phyloP scores from a whole-genome alignment of 2,113 vertebrate species.

The Phoenicopterus ruber region DNA sequence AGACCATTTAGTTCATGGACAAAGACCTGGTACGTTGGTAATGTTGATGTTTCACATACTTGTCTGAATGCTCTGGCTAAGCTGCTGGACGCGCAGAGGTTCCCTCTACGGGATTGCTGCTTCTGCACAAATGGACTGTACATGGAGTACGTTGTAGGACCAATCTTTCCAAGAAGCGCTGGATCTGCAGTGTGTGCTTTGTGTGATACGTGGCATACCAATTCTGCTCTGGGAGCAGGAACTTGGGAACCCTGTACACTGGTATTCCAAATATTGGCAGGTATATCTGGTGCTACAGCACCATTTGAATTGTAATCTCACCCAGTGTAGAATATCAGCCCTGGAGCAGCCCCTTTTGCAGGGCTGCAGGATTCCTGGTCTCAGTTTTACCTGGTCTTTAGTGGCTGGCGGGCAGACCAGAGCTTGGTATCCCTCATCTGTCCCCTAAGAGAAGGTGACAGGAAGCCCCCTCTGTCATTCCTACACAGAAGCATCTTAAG shows the following conservation, averaged over 20 bases:
- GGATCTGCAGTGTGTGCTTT: neutral
- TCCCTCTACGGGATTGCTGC: neutral
- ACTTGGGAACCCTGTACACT: neutral
- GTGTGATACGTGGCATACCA: no score
- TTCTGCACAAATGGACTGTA: neutral
- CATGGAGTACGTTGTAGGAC: no score
- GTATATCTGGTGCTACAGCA: neutral
- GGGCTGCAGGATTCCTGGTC: neutral
- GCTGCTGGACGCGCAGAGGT: neutral
- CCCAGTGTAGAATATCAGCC: neutral
- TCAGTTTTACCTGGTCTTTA: neutral
- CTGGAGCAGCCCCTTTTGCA: neutral
- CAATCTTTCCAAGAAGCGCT: neutral
- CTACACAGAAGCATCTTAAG: neutral
- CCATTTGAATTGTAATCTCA: neutral
- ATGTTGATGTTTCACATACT: neutral
- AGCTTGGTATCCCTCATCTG: neutral
- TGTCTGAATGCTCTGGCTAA: neutral
- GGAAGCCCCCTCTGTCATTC: neutral
- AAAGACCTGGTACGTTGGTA: neutral
- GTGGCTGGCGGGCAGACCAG: neutral
- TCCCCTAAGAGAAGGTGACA: neutral
- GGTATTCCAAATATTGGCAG: neutral
- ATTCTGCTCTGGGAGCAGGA: neutral
- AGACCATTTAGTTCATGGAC: neutral